Evolutionary conservation across 1,140 invertebrate genomes (phyloP).

Genomic region (Brachionus koreanus): DNA sequence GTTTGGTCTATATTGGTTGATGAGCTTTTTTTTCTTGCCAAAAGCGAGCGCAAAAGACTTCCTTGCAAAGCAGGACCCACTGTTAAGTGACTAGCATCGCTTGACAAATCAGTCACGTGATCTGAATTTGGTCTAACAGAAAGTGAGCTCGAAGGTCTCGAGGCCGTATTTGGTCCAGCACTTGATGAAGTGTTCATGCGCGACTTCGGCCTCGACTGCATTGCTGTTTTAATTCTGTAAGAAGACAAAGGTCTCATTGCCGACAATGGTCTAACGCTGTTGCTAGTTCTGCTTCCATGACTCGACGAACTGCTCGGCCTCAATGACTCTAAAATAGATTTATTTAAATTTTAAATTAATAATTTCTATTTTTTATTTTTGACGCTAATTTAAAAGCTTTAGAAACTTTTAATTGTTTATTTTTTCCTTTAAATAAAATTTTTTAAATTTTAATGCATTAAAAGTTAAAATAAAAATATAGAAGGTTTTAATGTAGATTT

Average conservation of each 20-base stretch:
- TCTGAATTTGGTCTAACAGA: constrained; percentile 46
- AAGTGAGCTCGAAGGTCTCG: neutral
- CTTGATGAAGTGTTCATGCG: neutral
- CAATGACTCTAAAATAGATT: neutral
- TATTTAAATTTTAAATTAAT: no score
- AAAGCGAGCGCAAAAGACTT: constrained; percentile 55
- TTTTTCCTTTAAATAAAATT: no score
- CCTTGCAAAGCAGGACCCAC: constrained; percentile 56
- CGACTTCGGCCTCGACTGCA: neutral
- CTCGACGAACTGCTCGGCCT: constrained; percentile 4
- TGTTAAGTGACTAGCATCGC: constrained; percentile 53
- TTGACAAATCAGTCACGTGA: constrained; percentile 46
- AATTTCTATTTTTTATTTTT: neutral
- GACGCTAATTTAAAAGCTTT: neutral
- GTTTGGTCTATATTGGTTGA: neutral
- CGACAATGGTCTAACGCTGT: neutral
- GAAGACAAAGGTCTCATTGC: constrained; percentile 30
- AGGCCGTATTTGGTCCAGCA: neutral
- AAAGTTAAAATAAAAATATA: no score
- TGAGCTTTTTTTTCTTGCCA: constrained; percentile 48
- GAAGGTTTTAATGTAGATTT: no score
- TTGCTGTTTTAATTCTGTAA: neutral
- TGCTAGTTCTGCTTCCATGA: constrained; percentile 2
- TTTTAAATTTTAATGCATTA: no score
- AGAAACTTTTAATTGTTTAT: no score